Evolutionary conservation across 2,888 invertebrate genomes (phyloP), one percentile per base, ranked within the genome.

Genomic region (Drosophila mettleri): DNA sequence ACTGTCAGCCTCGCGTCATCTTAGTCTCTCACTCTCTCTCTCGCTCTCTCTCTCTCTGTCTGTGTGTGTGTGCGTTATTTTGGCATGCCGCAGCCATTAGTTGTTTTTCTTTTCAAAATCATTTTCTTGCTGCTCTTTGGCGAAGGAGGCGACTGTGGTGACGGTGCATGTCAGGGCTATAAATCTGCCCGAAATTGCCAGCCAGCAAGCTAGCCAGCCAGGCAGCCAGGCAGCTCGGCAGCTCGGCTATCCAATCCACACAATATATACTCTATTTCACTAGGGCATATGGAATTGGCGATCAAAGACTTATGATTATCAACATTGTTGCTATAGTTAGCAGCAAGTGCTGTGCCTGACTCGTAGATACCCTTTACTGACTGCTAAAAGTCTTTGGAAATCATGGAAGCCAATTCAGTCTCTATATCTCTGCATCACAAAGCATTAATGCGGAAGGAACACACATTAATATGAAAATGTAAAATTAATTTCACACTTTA

Each of bases 111-210:
- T 68, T 71, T 7, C 45, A 33, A 31, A 36, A 14, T 31, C 48
- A 29, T 34, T 59, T 63, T 24, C 33, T 9, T 48, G 49, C 36
- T 34, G 22, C 16, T 49, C 24, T 43, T n/a, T 41, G 34, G 20
- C 24, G 20, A 55, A 57, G 36, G 59, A 49, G 59, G 53, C 63
- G 70, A 54, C 68, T 63, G 67, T 82, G 88, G 88, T 85, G 81
- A 87, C 81, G 88, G 79, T 78, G 81, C 81, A 85, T 87, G 82
- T 65, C 88, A 79, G 52, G 83, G 69, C 83, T 64, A 88, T 82
- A 85, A 82, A 82, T 88, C 88, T 82, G 62, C 51, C 62, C 71
- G 61, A 82, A 88, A 88, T 82, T 85, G 71, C 87, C 66, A 80
- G 59, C 45, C 20, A 58, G 54, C 45, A 33, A 62, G 34, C n/a